Evolutionary conservation across 1,140 invertebrate species (phyloP), one percentile per base, ranked within the genome.

Genomic region (Monomorium pharaonis): DNA sequence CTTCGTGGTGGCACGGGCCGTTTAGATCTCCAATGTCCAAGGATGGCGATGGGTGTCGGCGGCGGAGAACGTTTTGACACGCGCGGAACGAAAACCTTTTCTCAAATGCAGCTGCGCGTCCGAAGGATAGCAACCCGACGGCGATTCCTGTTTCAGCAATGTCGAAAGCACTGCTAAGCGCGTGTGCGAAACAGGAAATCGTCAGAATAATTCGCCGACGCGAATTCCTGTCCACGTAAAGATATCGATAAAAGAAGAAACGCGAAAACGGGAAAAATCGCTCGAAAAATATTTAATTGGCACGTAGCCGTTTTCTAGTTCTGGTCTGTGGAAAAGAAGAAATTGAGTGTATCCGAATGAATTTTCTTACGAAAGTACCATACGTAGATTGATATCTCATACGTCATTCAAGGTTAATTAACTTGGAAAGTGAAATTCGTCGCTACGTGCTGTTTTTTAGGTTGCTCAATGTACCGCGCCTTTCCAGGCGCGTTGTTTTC

Each of bases 381-480:
- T 14, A 33, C 27, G 30, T n/a, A 54, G 44, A 81, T 70, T 70
- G 78, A 83, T 58, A 83, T 83, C 78, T 58, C 37, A 54, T 33
- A 42, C 67, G 78, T 74, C 51, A 74, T 60, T 83, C 78, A 83
- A 83, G 78, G 78, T 83, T 83, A 83, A 83, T 83, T 83, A 83
- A 83, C 51, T 83, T 83, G 78, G 67, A 74, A 83, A 83, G 78
- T 83, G 78, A 83, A 83, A 83, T 83, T 83, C 78, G 78, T 74
- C 78, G 67, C 33, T 72, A 56, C 78, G 65, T 30, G 78, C 24
- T 33, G 65, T 69, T 72, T 58, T 44, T 83, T 37, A n/a, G 54
- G 16, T 83, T 83, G 78, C 78, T 58, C 78, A 83, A 83, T 74
- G 51, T 54, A 72, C n/a, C 67, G 54, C 67, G 24, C 63, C 21